Conservation (phyloP, 1,140 invertebrate species). For the Dendrolimus punctatus region DNA sequence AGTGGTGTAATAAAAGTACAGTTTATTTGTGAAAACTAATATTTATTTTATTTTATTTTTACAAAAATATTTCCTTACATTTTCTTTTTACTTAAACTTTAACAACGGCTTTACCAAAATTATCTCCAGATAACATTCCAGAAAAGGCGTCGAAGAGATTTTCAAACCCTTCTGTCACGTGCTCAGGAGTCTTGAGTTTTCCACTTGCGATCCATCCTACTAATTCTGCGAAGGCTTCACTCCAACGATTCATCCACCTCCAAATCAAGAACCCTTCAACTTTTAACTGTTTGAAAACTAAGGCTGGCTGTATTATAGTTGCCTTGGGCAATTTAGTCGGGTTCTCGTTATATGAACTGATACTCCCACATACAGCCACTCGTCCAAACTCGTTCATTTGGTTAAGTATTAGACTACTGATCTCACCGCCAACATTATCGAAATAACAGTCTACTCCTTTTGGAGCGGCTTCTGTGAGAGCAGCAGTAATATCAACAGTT, state of each 20-base stretch:
- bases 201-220: slow-evolving; percentile 69
- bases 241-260: slow-evolving; percentile 35
- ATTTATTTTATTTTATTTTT: background rate
- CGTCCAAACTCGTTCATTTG: slow-evolving; percentile 76
- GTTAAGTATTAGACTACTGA: slow-evolving; percentile 72
- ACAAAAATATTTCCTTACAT: background rate
- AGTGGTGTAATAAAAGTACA: too few species aligned
- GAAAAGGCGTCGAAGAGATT: slow-evolving; percentile 74
- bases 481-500: slow-evolving; percentile 64
- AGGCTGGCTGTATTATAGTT: slow-evolving; percentile 65
- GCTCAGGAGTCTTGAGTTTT: slow-evolving; percentile 71
- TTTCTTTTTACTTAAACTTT: slow-evolving; percentile 43
- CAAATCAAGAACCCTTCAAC: slow-evolving; percentile 48
- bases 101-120: slow-evolving; percentile 75
- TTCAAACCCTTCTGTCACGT: slow-evolving; percentile 73
- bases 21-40: background rate
- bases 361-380: slow-evolving; percentile 75
- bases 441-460: slow-evolving; percentile 75
- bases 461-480: slow-evolving; percentile 73
- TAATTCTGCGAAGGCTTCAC: slow-evolving; percentile 60
- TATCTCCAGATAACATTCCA: slow-evolving; percentile 72
- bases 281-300: slow-evolving; percentile 64
- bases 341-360: slow-evolving; percentile 66
- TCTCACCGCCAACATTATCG: slow-evolving; percentile 74
- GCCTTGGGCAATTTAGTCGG: slow-evolving; percentile 31